phyloP scores from a whole-genome alignment of 2,797 vertebrate genomes.

The Eulemur coronatus region DNA sequence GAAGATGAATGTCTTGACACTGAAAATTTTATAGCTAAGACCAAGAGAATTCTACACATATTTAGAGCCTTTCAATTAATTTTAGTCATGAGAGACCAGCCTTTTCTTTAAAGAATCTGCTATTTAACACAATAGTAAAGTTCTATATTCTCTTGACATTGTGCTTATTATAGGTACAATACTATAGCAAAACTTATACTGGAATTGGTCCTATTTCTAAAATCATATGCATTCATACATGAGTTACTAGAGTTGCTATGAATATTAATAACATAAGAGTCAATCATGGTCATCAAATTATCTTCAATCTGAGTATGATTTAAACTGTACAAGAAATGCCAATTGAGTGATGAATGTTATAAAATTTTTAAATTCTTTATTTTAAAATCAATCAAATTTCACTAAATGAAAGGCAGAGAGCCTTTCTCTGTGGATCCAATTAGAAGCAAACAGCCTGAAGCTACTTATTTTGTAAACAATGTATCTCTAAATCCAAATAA shows the following conservation, averaged over 20 bases:
- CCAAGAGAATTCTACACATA: not conserved
- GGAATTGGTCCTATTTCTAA: not conserved
- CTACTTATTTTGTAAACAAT: not conserved
- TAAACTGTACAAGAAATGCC: not conserved
- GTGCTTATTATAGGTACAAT: not conserved
- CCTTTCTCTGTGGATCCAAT: not conserved
- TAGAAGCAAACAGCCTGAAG: not conserved
- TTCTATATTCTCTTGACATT: not conserved
- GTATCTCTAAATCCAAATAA: not conserved
- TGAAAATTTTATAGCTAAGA: not conserved
- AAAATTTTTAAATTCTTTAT: not conserved
- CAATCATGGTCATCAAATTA: not conserved
- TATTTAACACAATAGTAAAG: not conserved
- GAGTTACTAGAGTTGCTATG: not conserved
- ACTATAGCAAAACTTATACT: not conserved
- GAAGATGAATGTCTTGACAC: not conserved
- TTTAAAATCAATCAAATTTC: not conserved
- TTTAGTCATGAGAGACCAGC: not conserved
- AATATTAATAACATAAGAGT: not conserved
- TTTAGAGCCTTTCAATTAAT: not conserved
- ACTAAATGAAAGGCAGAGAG: not conserved
- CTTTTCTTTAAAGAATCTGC: constrained; percentile 15
- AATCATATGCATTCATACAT: not conserved
- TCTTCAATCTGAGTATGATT: not conserved
- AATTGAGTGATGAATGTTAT: not conserved